Conservation (phyloP, 2,888 invertebrate species). For the Neoscelio sp. region DNA sequence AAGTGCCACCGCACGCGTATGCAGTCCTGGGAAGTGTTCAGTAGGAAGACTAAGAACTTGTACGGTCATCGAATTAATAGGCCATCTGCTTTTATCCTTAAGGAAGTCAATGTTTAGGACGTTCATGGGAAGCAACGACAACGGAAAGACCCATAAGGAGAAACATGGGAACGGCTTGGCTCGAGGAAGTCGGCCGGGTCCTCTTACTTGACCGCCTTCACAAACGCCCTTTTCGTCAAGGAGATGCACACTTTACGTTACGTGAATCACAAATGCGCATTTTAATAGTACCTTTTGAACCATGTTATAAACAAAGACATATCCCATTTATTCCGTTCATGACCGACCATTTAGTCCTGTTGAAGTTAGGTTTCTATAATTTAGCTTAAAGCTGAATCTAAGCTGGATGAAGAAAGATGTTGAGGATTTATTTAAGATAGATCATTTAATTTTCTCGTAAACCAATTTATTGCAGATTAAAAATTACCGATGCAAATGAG, state of each 20-base stretch:
- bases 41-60: conserved; percentile 34
- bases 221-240: conserved; percentile 67
- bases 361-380: too few species aligned
- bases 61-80: conserved; percentile 79
- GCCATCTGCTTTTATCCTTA: conserved; percentile 80
- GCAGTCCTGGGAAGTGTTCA: conserved; percentile 52
- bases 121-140: conserved; percentile 83
- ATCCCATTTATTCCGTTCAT: conserved; percentile 58
- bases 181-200: conserved; percentile 68
- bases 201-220: conserved; percentile 69
- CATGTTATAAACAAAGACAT: conserved; percentile 59
- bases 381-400: too few species aligned
- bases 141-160: conserved; percentile 82
- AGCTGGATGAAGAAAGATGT: too few species aligned
- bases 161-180: conserved; percentile 80
- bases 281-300: conserved; percentile 60
- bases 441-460: too few species aligned
- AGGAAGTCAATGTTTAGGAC: conserved; percentile 83
- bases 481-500: too few species aligned
- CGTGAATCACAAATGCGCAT: conserved; percentile 62
- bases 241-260: conserved; percentile 63
- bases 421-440: too few species aligned
- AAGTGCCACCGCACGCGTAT: conserved; percentile 70
- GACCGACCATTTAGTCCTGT: conserved; percentile 38
- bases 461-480: too few species aligned